phyloP scores from a whole-genome alignment of 2,797 vertebrate species.

The Thalassophryne amazonica region DNA sequence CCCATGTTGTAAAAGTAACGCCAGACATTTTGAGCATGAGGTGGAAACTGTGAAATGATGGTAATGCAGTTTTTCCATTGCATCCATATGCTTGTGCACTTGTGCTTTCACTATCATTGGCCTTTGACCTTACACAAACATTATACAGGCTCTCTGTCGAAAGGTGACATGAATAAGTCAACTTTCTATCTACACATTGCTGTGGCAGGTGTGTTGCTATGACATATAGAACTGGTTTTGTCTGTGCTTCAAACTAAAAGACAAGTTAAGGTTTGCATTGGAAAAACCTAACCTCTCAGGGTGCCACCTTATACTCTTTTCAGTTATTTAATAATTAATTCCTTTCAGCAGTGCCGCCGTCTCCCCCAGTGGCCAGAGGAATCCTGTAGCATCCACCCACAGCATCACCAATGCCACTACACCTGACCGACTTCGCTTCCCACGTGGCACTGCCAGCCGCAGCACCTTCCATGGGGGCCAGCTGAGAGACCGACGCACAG shows the following conservation, averaged over 20 bases:
- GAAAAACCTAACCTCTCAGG: neutral
- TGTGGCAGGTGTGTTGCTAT: too few relatives aligned
- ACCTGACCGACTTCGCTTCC: constrained; percentile 93
- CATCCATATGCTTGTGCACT: neutral
- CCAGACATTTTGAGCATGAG: neutral
- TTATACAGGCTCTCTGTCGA: neutral
- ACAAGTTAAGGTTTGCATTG: constrained; percentile 21
- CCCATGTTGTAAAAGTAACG: constrained; percentile 12
- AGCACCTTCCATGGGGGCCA: constrained; percentile 96
- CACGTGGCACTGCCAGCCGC: constrained; percentile 89
- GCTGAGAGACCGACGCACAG: constrained; percentile 91
- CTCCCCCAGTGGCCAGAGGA: constrained; percentile 86
- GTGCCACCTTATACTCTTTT: neutral
- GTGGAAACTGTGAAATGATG: neutral
- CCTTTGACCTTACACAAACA: neutral
- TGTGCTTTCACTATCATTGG: neutral
- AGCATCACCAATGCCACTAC: constrained; percentile 91
- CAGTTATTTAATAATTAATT: neutral
- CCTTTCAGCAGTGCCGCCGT: constrained; percentile 69
- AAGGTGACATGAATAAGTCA: neutral
- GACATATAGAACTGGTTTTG: neutral
- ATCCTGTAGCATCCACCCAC: constrained; percentile 94
- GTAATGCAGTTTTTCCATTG: constrained; percentile 10
- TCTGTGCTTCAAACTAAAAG: neutral
- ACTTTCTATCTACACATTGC: too few relatives aligned